Conservation (phyloP, 2,797 vertebrate species). For the Argentina silus region DNA sequence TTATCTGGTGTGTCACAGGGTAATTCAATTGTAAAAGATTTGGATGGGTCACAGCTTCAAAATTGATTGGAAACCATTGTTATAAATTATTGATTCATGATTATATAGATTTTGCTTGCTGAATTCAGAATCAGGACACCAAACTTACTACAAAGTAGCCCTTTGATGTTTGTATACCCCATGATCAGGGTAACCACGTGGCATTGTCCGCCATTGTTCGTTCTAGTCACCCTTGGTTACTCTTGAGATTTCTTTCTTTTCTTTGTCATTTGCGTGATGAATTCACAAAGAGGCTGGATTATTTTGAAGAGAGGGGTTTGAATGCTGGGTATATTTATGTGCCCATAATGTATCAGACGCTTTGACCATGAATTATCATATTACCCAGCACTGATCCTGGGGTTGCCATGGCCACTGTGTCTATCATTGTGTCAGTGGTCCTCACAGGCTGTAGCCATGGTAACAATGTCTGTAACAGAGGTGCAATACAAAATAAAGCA, state of each 20-base stretch:
- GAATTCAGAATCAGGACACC: slow-evolving; percentile 31
- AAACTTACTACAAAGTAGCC: slow-evolving; percentile 30
- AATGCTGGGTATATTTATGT: slow-evolving; percentile 60
- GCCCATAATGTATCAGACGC: slow-evolving; percentile 63
- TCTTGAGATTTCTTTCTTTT: slow-evolving; percentile 62
- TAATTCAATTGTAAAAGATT: slow-evolving; percentile 17
- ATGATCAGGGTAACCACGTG: slow-evolving; percentile 57
- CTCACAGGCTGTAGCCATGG: slow-evolving; percentile 75
- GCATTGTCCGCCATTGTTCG: slow-evolving; percentile 60
- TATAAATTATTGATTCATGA: slow-evolving; percentile 56
- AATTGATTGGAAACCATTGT: slow-evolving; percentile 49
- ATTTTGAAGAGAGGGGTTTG: slow-evolving; percentile 47
- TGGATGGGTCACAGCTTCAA: slow-evolving; percentile 37
- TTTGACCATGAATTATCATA: slow-evolving; percentile 73
- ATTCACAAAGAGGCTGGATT: slow-evolving; percentile 59
- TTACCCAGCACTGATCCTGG: slow-evolving; percentile 71
- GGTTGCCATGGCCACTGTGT: slow-evolving; percentile 78
- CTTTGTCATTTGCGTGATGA: slow-evolving; percentile 46
- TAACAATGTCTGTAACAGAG: slow-evolving; percentile 71
- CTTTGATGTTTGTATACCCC: slow-evolving; percentile 51
- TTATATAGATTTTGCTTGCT: slow-evolving; percentile 55
- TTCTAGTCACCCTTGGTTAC: slow-evolving; percentile 69
- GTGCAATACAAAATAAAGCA: slow-evolving; percentile 71
- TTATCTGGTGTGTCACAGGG: slow-evolving; percentile 14
- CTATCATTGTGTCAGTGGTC: slow-evolving; percentile 80